These are phyloP conservation scores for Endotricha flammealis DNA, from an alignment of 2,888 invertebrate genomes.

Conservation along the genomic window DNA sequence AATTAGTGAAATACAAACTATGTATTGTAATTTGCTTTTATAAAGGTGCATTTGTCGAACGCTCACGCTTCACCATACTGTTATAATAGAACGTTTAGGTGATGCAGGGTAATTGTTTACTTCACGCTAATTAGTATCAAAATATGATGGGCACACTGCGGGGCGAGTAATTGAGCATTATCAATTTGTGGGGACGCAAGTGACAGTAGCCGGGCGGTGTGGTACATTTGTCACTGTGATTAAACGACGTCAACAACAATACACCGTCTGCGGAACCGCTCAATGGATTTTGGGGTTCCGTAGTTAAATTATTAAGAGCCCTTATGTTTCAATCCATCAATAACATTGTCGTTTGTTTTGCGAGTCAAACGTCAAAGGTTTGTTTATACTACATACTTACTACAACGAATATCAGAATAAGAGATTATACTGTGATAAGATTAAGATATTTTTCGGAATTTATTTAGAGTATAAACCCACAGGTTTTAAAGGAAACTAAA, in stretches of 20 bases:
- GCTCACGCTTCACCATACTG: too few relatives aligned
- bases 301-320: conserved; percentile 8
- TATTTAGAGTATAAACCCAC: too few relatives aligned
- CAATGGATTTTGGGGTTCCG: conserved; percentile 6
- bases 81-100: too few relatives aligned
- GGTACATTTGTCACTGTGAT: conserved; percentile 53
- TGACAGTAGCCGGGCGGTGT: conserved; percentile 32
- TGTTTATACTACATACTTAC: neutral
- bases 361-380: neutral
- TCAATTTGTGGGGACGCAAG: conserved; percentile 39
- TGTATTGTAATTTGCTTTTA: too few relatives aligned
- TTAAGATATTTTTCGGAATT: too few relatives aligned
- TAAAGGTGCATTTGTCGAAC: too few relatives aligned
- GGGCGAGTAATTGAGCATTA: conserved; percentile 39
- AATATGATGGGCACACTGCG: conserved; percentile 30
- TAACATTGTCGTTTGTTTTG: conserved; percentile 1
- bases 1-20: too few relatives aligned
- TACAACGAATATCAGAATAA: neutral
- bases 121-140: neutral
- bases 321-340: conserved; percentile 7
- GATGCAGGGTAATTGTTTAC: too few relatives aligned
- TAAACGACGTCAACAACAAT: conserved; percentile 48
- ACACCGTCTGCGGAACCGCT: conserved; percentile 17
- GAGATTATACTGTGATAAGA: too few relatives aligned
- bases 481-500: too few relatives aligned